Percentiles rank a stretch among this genome's conserved stretches.
These are phyloP conservation scores for Graptemys geographica DNA, from an alignment of 2,797 vertebrate species.

Conservation along the genomic window DNA sequence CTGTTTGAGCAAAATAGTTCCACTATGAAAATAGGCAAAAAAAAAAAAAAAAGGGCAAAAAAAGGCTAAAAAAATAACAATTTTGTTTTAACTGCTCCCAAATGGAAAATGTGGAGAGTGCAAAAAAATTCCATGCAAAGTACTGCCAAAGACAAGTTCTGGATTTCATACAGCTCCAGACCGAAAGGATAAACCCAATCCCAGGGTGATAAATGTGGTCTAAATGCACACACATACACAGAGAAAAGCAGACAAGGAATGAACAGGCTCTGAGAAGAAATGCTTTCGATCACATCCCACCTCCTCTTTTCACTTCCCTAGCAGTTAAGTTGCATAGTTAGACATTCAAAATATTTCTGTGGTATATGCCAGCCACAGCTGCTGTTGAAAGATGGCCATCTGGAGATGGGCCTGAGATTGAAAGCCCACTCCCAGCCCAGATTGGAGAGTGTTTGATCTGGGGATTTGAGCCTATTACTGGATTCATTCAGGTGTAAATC, in stretches of 20 bases:
- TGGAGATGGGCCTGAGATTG: not conserved
- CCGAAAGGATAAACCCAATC: not conserved
- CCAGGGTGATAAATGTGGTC: not conserved
- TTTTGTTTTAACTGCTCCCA: not conserved
- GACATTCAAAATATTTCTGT: not conserved
- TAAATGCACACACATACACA: not conserved
- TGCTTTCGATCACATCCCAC: not conserved
- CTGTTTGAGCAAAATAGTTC: not conserved
- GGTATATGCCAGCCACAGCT: not conserved
- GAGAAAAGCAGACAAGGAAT: not conserved
- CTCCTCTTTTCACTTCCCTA: not conserved
- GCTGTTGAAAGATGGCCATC: accelerated
- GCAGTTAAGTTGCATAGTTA: not conserved
- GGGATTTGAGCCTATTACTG: not conserved
- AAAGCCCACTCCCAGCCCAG: not conserved
- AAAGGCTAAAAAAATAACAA: accelerated
- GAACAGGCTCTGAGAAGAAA: not conserved
- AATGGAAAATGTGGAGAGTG: not conserved
- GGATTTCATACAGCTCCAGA: not conserved
- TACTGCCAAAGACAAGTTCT: not conserved
- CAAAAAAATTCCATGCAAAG: not conserved
- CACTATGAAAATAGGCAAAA: not conserved
- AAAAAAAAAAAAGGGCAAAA: no score
- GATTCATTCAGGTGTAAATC: not conserved
- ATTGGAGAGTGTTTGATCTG: not conserved